Conservation (phyloP, 2,888 invertebrate genomes). For the Frankliniella intonsa region DNA sequence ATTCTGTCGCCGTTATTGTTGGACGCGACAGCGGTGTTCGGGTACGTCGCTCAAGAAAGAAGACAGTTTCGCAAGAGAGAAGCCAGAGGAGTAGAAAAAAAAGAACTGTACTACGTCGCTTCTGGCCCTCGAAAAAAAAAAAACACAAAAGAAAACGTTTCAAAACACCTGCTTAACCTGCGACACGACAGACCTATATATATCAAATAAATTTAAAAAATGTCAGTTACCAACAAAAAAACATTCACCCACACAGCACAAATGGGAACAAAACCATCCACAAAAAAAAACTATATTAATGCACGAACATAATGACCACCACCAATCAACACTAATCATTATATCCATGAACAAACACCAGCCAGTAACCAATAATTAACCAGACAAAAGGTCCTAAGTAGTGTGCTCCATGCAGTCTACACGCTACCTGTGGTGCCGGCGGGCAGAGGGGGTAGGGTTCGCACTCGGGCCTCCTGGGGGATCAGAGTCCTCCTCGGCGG, state of each 20-base stretch:
- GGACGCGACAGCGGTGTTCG: too few relatives aligned
- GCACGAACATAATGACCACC: neutral
- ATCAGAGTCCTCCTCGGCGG: neutral
- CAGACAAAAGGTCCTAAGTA: neutral
- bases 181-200: too few relatives aligned
- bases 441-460: conserved; percentile 13
- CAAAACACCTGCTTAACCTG: neutral
- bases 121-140: neutral
- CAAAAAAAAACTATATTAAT: neutral
- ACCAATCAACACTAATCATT: neutral
- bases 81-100: too few relatives aligned
- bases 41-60: too few relatives aligned
- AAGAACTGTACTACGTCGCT: too few relatives aligned
- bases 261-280: too few relatives aligned
- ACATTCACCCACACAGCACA: too few relatives aligned
- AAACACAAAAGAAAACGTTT: neutral
- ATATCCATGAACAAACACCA: neutral
- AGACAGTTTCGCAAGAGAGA: too few relatives aligned
- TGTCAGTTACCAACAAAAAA: too few relatives aligned
- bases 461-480: neutral
- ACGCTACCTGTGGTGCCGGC: neutral
- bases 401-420: neutral
- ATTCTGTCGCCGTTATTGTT: too few relatives aligned
- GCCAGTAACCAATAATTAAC: neutral
- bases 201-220: too few relatives aligned